Evolutionary conservation across 2,797 vertebrate species (phyloP).

Genomic region (Acridotheres tristis): DNA sequence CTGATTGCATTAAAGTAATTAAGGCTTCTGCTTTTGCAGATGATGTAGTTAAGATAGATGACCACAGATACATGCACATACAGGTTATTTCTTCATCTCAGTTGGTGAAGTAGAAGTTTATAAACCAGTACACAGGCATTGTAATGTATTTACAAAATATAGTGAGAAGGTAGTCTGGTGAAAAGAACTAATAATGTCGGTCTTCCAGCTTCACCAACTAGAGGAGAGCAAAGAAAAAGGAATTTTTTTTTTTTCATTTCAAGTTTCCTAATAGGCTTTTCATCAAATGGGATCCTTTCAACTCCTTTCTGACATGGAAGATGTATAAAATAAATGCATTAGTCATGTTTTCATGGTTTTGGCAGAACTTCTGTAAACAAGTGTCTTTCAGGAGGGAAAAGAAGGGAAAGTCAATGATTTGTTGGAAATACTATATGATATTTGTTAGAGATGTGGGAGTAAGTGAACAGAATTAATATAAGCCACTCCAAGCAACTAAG

Average conservation of each 20-base stretch:
- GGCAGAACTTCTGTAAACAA: background rate
- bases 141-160: background rate
- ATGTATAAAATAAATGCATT: background rate
- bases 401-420: background rate
- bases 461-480: background rate
- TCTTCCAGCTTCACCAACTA: background rate
- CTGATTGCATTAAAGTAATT: slow-evolving; percentile 13
- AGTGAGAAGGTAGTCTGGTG: background rate
- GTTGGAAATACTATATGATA: background rate
- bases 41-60: background rate
- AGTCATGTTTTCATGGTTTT: background rate
- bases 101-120: background rate
- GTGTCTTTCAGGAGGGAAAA: background rate
- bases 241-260: background rate
- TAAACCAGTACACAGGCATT: background rate
- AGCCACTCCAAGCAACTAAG: background rate
- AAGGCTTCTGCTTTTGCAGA: background rate
- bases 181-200: background rate
- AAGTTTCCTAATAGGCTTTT: background rate
- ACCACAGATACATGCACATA: background rate
- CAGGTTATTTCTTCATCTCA: background rate
- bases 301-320: background rate
- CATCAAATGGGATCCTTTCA: background rate
- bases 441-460: background rate
- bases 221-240: background rate